These are phyloP conservation scores for Montipora capitata DNA, from an alignment of 92 coral and sea anemone genomes.

Conservation along the genomic window DNA sequence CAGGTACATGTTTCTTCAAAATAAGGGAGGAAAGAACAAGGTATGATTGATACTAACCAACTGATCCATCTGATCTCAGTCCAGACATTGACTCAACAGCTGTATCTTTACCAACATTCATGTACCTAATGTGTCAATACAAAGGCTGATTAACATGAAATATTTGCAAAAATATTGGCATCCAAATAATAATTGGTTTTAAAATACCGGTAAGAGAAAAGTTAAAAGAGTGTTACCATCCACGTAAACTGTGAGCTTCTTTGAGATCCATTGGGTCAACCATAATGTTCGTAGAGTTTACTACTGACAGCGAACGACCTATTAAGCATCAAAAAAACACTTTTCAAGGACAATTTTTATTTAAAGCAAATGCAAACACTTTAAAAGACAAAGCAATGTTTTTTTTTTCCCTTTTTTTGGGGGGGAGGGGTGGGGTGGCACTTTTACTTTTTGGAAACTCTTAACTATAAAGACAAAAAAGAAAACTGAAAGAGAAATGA, in stretches of 20 bases:
- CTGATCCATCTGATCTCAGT: slow-evolving; percentile 78
- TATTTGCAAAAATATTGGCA: not conserved
- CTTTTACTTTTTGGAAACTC: too few species aligned
- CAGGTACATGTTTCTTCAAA: not conserved
- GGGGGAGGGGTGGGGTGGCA: too few species aligned
- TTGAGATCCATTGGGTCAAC: slow-evolving; percentile 87
- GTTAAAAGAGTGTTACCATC: slow-evolving; percentile 76
- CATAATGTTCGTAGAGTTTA: slow-evolving; percentile 85
- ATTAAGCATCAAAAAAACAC: not conserved
- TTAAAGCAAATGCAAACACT: not conserved
- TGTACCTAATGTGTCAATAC: slow-evolving; percentile 73
- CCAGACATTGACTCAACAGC: slow-evolving; percentile 84
- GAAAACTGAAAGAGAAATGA: too few species aligned
- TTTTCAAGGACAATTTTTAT: too few species aligned
- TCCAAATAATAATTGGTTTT: not conserved
- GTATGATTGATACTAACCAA: slow-evolving; percentile 15
- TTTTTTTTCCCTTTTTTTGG: too few species aligned
- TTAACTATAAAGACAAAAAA: too few species aligned
- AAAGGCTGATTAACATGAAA: not conserved
- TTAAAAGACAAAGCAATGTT: too few species aligned
- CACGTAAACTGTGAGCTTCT: slow-evolving; percentile 89
- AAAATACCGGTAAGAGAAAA: not conserved
- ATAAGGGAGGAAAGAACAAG: not conserved
- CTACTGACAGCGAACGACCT: slow-evolving; percentile 93
- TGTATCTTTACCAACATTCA: slow-evolving; percentile 82